Conservation (phyloP, 2,113 vertebrate genomes). For the Otis tarda region DNA sequence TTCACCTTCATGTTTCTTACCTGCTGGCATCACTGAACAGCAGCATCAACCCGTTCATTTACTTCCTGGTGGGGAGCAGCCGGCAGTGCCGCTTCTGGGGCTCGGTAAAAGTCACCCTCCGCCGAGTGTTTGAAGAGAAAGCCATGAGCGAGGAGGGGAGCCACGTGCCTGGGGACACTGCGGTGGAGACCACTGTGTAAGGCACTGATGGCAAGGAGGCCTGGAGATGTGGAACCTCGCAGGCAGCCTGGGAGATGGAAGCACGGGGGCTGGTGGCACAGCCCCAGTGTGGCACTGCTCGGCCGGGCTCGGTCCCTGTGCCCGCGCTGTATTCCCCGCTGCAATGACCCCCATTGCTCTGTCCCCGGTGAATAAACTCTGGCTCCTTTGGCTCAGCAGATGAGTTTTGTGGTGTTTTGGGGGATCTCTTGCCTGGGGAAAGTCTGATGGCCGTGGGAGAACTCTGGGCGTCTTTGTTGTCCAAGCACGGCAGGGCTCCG, state of each 20-base stretch:
- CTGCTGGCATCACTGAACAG: neutral
- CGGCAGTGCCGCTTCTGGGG: neutral
- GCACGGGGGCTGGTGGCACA: accelerated
- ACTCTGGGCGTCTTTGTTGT: neutral
- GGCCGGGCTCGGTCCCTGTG: neutral
- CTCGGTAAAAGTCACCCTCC: neutral
- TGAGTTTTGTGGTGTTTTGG: neutral
- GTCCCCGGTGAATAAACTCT: neutral
- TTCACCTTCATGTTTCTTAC: neutral
- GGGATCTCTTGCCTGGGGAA: neutral
- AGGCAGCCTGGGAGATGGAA: too few relatives aligned
- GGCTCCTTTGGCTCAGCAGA: neutral
- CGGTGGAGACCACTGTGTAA: neutral
- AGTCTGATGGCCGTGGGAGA: neutral
- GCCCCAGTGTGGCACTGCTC: accelerated
- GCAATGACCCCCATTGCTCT: neutral
- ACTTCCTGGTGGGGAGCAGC: slow-evolving; percentile 5
- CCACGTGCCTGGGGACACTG: accelerated
- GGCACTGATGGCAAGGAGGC: neutral
- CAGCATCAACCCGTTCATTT: neutral
- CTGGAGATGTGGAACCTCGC: neutral
- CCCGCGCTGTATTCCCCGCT: accelerated
- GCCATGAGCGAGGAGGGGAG: accelerated
- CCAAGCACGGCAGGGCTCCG: neutral
- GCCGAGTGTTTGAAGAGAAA: neutral